phyloP scores from a whole-genome alignment of 1,140 invertebrate species.

The Pogonomyrmex californicus region DNA sequence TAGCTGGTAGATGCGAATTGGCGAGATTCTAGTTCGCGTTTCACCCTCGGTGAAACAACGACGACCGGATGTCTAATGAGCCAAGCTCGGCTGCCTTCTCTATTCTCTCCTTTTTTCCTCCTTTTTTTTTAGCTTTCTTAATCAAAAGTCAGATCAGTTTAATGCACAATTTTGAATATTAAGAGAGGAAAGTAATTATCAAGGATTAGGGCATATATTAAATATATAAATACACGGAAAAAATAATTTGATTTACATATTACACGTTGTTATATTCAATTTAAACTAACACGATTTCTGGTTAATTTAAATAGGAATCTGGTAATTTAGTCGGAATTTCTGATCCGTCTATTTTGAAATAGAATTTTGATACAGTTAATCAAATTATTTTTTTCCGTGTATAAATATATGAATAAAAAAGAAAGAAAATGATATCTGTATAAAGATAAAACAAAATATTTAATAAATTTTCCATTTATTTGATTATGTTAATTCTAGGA shows the following conservation, averaged over 20 bases:
- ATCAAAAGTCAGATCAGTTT: neutral
- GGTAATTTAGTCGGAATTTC: too few relatives aligned
- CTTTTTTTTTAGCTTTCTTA: neutral
- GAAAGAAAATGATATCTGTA: neutral
- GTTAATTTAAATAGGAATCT: too few relatives aligned
- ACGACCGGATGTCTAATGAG: conserved; percentile 69
- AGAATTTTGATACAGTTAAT: too few relatives aligned
- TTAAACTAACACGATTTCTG: too few relatives aligned
- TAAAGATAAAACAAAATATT: conserved; percentile 10
- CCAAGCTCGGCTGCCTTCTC: neutral
- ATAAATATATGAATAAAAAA: neutral
- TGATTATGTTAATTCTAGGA: neutral
- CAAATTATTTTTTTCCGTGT: too few relatives aligned
- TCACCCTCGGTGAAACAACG: conserved; percentile 75
- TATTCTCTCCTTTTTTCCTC: neutral
- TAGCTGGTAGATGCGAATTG: conserved; percentile 81
- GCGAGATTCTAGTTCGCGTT: conserved; percentile 83
- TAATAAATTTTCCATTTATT: conserved; percentile 2
- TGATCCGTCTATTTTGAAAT: too few relatives aligned
- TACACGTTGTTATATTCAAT: too few relatives aligned
- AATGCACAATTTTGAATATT: neutral
- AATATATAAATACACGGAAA: too few relatives aligned
- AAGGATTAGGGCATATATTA: neutral
- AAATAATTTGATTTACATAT: too few relatives aligned
- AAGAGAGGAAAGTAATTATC: neutral